Evolutionary conservation across 2,888 invertebrate species (phyloP), one percentile per base, ranked within the genome.

Genomic region (Nomada ferruginata): DNA sequence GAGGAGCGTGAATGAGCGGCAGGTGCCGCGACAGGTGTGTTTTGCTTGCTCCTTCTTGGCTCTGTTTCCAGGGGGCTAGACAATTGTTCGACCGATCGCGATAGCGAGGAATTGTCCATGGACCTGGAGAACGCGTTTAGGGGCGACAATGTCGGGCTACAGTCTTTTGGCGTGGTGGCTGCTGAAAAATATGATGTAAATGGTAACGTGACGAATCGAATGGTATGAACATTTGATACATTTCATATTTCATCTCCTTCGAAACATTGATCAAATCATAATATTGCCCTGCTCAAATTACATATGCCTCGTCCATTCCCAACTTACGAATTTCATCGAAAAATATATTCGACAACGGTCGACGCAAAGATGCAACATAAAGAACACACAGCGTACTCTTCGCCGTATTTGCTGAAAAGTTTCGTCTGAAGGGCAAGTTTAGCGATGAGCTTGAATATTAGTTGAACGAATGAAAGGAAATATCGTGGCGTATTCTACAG

Each of bases 121-220:
- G 96, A 96, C 93, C 97, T 95, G 47, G 97, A 96, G 94, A 97
- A 97, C 20, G 97, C 96, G 93, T 97, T 97, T 91, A 97, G 95
- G 13, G 97, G 97, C 65, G 97, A 97, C 87, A 97, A 93, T 36
- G 97, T 97, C 0, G 97, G 97, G 92, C 97, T 97, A 94, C 97
- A 97, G 93, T 97, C 97, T 89, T 97, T 96, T 15, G 97, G 97
- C 36, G 97, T 97, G 88, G 97, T 97, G 91, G 97, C 97, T 95
- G 95, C 93, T 91, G 83, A 75, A 89, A 84, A 59, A 23, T 11
- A 47, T 20, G 3, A 15, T 20, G 42, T 44, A n/a, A 59, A 7
- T 7, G 29, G 7, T 15, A 36, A 11, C 4, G 26, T 13, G 15
- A 29, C 13, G 29, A 29, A 29, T n/a, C n/a, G 11, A 36, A 2